Conservation (phyloP, 2,888 invertebrate genomes). For the Pollenia amentaria region DNA sequence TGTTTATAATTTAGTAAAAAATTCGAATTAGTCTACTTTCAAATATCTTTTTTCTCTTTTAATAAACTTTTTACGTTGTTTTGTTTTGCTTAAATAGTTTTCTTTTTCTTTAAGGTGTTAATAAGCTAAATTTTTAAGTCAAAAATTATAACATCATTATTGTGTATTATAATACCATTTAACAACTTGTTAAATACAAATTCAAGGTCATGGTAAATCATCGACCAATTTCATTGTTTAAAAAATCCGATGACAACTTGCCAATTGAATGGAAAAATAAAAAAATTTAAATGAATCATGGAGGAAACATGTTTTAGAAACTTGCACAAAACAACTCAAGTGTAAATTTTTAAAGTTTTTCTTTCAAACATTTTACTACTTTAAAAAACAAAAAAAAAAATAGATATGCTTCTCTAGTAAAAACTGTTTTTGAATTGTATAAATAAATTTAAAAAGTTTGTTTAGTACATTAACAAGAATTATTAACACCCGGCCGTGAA, state of each 20-base stretch:
- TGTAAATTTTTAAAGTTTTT: constrained; percentile 20
- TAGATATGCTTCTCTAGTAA: constrained; percentile 7
- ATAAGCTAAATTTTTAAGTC: constrained; percentile 38
- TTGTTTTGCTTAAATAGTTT: neutral
- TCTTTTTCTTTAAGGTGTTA: constrained; percentile 32
- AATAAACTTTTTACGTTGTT: constrained; percentile 6
- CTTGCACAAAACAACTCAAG: constrained; percentile 2
- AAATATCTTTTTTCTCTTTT: neutral
- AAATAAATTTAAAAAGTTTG: constrained; percentile 1
- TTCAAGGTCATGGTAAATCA: constrained; percentile 67
- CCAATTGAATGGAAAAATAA: constrained; percentile 40
- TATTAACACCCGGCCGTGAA: neutral
- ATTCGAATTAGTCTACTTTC: neutral
- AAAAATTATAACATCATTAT: constrained; percentile 48
- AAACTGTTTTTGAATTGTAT: constrained; percentile 10
- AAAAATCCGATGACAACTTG: constrained; percentile 50
- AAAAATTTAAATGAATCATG: constrained; percentile 18
- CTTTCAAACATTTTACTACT: constrained; percentile 8
- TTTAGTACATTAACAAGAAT: constrained; percentile 2
- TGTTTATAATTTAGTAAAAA: too few species aligned
- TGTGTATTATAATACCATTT: constrained; percentile 29
- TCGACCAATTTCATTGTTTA: constrained; percentile 46
- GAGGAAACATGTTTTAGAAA: constrained; percentile 17
- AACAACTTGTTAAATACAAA: constrained; percentile 27
- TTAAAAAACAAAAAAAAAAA: neutral